A percentile compares a stretch with the other conserved stretches of the same genome.
Evolutionary conservation across 2,113 vertebrate genomes (phyloP).

Genomic region (Rattus norvegicus): GRCr8 NC_086021.1:75725501-75726000

Average conservation of each 20-base stretch:
- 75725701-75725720: not conserved
- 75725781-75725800: not conserved
- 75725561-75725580: not conserved
- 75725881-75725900: not conserved
- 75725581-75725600: constrained; percentile 2
- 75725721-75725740: not conserved
- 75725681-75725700: not conserved
- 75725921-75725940: not conserved
- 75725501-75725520: not conserved
- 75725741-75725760: not conserved
- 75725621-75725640: not conserved
- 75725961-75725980: not conserved
- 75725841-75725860: not conserved
- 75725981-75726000: constrained; percentile 16
- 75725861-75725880: not conserved
- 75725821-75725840: not conserved
- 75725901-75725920: not conserved
- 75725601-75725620: not conserved
- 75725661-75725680: not conserved
- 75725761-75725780: not conserved
- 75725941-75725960: not conserved
- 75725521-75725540: not conserved
- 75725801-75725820: not conserved
- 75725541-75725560: not conserved
- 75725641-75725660: constrained; percentile 6